A percentile compares a stretch with the other conserved stretches of the same genome.
Evolutionary conservation across 2,113 vertebrate species (phyloP).

Genomic region (Dendropsophus ebraccatus): DNA sequence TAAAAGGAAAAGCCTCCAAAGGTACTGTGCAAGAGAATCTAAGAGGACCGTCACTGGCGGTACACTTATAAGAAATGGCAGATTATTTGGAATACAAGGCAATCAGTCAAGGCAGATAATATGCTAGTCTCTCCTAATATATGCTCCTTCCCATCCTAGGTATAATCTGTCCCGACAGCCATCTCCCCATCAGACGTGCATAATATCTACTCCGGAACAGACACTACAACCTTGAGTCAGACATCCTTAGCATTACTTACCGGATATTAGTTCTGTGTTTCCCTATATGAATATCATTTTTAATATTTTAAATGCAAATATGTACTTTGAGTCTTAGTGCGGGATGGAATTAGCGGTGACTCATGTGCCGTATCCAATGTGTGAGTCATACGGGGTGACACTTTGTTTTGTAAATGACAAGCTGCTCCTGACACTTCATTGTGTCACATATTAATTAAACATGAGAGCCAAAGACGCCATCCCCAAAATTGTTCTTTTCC

Average conservation of each 20-base stretch:
- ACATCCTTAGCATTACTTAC: background rate
- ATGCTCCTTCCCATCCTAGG: background rate
- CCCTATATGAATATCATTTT: slow-evolving; percentile 25
- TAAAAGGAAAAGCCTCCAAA: no score
- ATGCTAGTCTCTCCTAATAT: background rate
- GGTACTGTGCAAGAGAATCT: no score
- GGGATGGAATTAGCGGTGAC: slow-evolving; percentile 42
- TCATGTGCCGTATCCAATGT: slow-evolving; percentile 31
- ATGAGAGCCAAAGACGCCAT: background rate
- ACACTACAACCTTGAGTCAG: slow-evolving; percentile 15
- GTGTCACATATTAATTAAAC: slow-evolving; percentile 45
- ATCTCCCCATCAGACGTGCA: background rate
- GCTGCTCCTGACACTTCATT: slow-evolving; percentile 23
- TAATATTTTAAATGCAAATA: slow-evolving; percentile 31
- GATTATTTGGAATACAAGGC: background rate
- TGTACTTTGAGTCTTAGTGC: slow-evolving; percentile 25
- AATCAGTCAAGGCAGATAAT: background rate
- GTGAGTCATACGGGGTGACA: slow-evolving; percentile 44
- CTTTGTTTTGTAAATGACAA: slow-evolving; percentile 38
- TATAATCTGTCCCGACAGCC: background rate
- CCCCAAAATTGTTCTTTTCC: slow-evolving; percentile 28
- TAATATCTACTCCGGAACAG: background rate
- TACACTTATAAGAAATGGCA: background rate
- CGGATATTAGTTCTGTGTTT: slow-evolving; percentile 10
- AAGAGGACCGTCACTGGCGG: no score